Conservation (phyloP, 2,888 invertebrate species). For the Branchellion lobata region DNA sequence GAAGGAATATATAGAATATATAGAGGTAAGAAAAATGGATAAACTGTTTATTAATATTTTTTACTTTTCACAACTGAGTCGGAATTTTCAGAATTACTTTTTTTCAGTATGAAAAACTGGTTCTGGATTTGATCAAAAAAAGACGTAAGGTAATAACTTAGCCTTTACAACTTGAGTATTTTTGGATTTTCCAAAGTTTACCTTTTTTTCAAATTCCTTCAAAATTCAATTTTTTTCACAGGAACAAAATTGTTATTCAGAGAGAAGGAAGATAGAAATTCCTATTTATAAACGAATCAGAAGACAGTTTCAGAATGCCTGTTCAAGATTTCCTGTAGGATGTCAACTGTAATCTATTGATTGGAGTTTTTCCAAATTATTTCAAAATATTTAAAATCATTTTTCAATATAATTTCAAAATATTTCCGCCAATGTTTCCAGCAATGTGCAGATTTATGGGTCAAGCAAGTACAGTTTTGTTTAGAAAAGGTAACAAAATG, state of each 20-base stretch:
- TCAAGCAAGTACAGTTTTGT: constrained; percentile 78
- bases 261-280: constrained; percentile 71
- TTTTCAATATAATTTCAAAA: background rate
- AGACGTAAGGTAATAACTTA: constrained; percentile 67
- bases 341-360: background rate
- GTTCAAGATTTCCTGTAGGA: constrained; percentile 52
- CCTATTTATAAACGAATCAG: constrained; percentile 74
- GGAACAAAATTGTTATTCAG: constrained; percentile 66
- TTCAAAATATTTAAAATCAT: background rate
- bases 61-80: too few species aligned
- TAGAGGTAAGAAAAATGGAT: constrained; percentile 60
- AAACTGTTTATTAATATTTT: background rate
- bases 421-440: constrained; percentile 64
- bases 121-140: constrained; percentile 70
- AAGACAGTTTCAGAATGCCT: constrained; percentile 65
- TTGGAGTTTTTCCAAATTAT: too few species aligned
- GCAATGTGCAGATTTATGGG: constrained; percentile 74
- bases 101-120: constrained; percentile 69
- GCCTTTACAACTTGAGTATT: too few species aligned
- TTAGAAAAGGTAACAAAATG: constrained; percentile 68
- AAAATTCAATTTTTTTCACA: constrained; percentile 44
- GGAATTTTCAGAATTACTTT: too few species aligned
- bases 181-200: background rate
- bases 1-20: constrained; percentile 66
- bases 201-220: background rate